Evolutionary conservation across 2,888 invertebrate genomes (phyloP).

Genomic region (Platycheirus rosarum): DNA sequence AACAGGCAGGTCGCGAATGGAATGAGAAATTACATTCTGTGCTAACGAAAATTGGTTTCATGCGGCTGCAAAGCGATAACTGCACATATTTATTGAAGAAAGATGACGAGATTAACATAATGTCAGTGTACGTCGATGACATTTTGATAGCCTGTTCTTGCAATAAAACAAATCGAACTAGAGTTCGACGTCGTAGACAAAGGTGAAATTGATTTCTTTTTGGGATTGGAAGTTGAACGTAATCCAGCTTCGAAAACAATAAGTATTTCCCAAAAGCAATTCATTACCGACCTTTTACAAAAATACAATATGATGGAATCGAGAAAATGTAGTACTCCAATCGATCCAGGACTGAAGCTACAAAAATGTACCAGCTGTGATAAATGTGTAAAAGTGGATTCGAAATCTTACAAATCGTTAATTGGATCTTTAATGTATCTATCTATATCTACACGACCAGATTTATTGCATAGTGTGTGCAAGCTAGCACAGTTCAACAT

Average conservation of each 20-base stretch:
- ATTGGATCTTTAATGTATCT: conserved; percentile 55
- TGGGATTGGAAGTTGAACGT: neutral
- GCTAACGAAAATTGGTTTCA: neutral
- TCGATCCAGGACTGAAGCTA: too few relatives aligned
- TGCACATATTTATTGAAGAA: neutral
- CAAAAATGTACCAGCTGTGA: too few relatives aligned
- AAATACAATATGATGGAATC: too few relatives aligned
- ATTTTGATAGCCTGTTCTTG: neutral
- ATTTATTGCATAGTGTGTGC: conserved; percentile 31
- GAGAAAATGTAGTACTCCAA: too few relatives aligned
- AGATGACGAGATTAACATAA: neutral
- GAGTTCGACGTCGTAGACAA: conserved; percentile 5
- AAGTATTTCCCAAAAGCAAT: too few relatives aligned
- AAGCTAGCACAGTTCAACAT: conserved; percentile 55
- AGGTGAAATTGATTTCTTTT: neutral
- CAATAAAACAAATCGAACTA: neutral
- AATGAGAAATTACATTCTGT: conserved; percentile 2
- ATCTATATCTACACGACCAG: too few relatives aligned
- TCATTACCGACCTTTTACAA: too few relatives aligned
- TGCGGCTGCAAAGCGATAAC: neutral
- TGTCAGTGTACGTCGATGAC: neutral
- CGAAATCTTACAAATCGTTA: conserved; percentile 40
- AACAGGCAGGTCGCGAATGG: conserved; percentile 10
- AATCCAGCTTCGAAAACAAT: too few relatives aligned
- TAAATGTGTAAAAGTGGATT: neutral